Conservation (phyloP, 1,140 invertebrate genomes). For the Drosophila pallidifrons region DNA sequence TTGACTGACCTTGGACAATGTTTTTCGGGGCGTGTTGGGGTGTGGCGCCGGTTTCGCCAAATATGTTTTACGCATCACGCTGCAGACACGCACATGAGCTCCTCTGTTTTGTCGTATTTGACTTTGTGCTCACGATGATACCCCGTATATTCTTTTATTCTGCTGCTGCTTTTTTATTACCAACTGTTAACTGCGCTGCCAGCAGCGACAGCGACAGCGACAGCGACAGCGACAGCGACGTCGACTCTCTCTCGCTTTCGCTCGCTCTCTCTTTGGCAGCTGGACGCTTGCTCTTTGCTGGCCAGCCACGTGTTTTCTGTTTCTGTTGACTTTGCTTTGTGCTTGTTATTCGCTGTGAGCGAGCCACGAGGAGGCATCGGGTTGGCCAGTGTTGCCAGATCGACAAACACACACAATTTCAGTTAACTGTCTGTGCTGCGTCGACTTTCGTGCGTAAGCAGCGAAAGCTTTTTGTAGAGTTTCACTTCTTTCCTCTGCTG, state of each 20-base stretch:
- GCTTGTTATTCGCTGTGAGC: slow-evolving; percentile 68
- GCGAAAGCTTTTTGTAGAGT: slow-evolving; percentile 42
- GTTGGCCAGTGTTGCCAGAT: slow-evolving; percentile 39
- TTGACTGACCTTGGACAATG: slow-evolving; percentile 33
- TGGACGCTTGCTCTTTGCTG: slow-evolving; percentile 39
- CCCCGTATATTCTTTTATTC: slow-evolving; percentile 12
- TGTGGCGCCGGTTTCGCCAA: slow-evolving; percentile 30
- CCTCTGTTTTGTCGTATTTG: slow-evolving; percentile 19
- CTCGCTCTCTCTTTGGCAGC: slow-evolving; percentile 4
- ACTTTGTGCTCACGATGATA: slow-evolving; percentile 15
- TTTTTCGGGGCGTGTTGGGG: slow-evolving; percentile 7
- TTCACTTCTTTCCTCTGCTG: background rate
- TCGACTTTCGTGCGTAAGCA: slow-evolving; percentile 15
- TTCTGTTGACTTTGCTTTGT: slow-evolving; percentile 61
- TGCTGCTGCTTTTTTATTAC: slow-evolving; percentile 7
- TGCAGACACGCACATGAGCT: slow-evolving; percentile 20
- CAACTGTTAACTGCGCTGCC: slow-evolving; percentile 18
- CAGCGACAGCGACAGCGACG: slow-evolving; percentile 17
- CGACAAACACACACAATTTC: slow-evolving; percentile 13
- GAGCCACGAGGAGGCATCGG: slow-evolving; percentile 8
- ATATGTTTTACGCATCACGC: slow-evolving; percentile 10
- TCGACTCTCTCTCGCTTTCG: background rate
- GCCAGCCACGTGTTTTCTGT: slow-evolving; percentile 58
- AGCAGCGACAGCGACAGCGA: slow-evolving; percentile 34
- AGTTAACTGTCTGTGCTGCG: slow-evolving; percentile 23